Base-by-base conservation (phyloP, 92 coral and sea anemone genomes). In the Siderastrea radians region DNA sequence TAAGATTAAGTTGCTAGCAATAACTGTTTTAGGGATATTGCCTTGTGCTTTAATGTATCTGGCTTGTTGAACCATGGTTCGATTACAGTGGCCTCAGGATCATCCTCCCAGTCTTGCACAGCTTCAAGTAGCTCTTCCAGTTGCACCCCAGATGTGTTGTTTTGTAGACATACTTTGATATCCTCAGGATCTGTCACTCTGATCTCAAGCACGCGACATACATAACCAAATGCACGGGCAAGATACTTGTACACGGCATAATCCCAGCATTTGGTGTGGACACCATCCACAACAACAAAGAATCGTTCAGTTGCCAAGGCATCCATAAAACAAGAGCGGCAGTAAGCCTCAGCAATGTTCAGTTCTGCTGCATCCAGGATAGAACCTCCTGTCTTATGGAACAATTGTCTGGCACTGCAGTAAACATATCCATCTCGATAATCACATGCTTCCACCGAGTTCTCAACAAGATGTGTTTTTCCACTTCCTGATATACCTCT, bases 401-500 rank as follows among this genome's bases (percentile, higher is more conserved):
- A 95, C 43, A 95, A 70, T 85, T 93, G 98, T 55, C 84, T 91
- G n/a, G 95, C 74, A 15, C 90, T 91, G 49, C 95, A 87, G 26
- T 85, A 69, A 4, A 84, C 78, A 19, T 88, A 68, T 6, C 93
- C 91, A 48, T 55, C 50, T 53, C 65, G 87, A 4, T 46, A 64
- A 46, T 69, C 52, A 44, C 51, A 58, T 14, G 89, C 89, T 75
- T 95, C 98, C 15, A 73, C 70, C 10, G 84, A 93, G 73, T 93
- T 93, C 64, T 93, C 96, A 45, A 91, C 85, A 65, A 95, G 85
- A 57, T 78, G 78, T 2, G 91, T 93, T 68, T 93, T 95, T 26
- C 98, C 98, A 71, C 93, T 90, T n/a, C 98, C 98, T 1, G 94
- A 92, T 72, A 95, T 88, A 11, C 98, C 98, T 49, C 98, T 96